These are phyloP conservation scores for Parnassius glacialis DNA, from an alignment of 2,888 invertebrate genomes.

Conservation along the genomic window DNA sequence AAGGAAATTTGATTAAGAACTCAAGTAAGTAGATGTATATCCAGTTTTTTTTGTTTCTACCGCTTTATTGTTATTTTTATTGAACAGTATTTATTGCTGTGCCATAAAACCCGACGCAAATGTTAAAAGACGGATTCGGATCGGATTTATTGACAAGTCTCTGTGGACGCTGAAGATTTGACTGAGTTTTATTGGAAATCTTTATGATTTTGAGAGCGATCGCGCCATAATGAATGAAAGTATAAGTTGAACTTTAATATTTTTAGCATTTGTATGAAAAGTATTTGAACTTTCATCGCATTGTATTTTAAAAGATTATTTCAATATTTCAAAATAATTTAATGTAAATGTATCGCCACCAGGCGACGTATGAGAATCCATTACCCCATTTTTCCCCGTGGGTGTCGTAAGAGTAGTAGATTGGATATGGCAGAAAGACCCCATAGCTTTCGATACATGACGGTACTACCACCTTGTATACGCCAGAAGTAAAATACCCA, in stretches of 20 bases:
- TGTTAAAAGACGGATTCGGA: constrained; percentile 12
- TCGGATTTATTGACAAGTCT: constrained; percentile 21
- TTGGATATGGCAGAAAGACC: no score
- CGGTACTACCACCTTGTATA: no score
- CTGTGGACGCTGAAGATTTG: constrained; percentile 21
- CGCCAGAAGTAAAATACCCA: no score
- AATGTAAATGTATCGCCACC: no score
- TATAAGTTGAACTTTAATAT: constrained; percentile 2
- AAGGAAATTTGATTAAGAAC: no score
- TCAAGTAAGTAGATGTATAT: no score
- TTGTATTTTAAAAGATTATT: neutral
- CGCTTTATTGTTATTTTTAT: neutral
- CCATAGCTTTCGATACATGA: no score
- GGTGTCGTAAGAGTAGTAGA: no score
- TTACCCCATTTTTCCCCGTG: no score
- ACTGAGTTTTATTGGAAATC: constrained; percentile 21
- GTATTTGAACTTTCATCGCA: neutral
- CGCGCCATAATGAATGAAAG: constrained; percentile 12
- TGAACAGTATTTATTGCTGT: neutral
- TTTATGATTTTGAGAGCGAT: constrained; percentile 11
- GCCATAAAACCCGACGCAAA: constrained; percentile 14
- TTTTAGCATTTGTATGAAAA: neutral
- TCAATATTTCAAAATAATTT: neutral
- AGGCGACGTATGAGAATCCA: no score
- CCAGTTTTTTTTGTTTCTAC: neutral